Conservation (phyloP, 64 coral and sea anemone genomes). For the Montipora sp. region DNA sequence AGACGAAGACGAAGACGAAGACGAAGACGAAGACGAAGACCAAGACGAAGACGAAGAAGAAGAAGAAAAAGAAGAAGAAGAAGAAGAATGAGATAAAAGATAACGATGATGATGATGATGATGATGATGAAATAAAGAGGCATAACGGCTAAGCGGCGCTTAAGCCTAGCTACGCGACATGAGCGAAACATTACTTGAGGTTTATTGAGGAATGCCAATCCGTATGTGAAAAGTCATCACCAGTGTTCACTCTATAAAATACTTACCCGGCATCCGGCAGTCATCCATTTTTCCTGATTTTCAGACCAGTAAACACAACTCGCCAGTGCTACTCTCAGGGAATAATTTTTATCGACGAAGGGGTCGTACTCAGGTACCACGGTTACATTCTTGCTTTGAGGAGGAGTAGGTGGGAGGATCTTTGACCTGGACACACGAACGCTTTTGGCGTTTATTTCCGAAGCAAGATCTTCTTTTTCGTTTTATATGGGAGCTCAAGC, state of each 20-base stretch:
- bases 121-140: no score
- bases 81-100: no score
- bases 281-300: conserved; percentile 14
- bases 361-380: conserved; percentile 64
- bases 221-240: no score
- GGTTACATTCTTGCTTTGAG: conserved; percentile 1
- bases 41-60: no score
- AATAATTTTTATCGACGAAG: conserved; percentile 37
- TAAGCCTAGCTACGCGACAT: no score
- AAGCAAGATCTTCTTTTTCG: conserved; percentile 62
- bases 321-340: conserved; percentile 20
- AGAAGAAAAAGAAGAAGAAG: no score
- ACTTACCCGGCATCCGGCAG: conserved; percentile 71
- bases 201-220: no score
- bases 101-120: no score
- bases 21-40: no score
- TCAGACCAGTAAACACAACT: conserved; percentile 63
- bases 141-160: no score
- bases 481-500: not conserved
- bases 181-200: no score
- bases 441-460: conserved; percentile 51
- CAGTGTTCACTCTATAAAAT: not conserved
- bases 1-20: no score
- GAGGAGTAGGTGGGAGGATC: conserved; percentile 58
- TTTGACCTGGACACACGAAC: conserved; percentile 75